Percentiles rank a stretch among this genome's conserved stretches.
Evolutionary conservation across 2,888 invertebrate genomes (phyloP).

Genomic region (Peribatodes rhomboidaria): DNA sequence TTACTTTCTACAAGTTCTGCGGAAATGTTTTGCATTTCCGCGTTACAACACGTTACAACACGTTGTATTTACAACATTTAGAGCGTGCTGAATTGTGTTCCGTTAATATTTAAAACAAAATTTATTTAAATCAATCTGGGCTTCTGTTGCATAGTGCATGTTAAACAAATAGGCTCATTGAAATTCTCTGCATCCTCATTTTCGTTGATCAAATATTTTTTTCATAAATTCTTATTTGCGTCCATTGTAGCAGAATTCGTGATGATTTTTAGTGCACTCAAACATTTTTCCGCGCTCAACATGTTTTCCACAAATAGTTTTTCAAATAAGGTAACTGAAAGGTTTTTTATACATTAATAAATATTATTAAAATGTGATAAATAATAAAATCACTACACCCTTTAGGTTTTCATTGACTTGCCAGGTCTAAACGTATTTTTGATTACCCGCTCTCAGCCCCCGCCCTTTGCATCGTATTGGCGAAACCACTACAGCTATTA

Average conservation of each 20-base stretch:
- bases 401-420: slow-evolving; percentile 30
- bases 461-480: slow-evolving; percentile 36
- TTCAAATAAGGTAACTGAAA: too few relatives aligned
- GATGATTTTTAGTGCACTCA: neutral
- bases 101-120: neutral
- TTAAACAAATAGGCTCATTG: slow-evolving; percentile 18
- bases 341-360: too few relatives aligned
- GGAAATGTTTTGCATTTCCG: too few relatives aligned
- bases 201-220: slow-evolving; percentile 13
- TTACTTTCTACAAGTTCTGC: too few relatives aligned
- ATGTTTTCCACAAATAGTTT: neutral
- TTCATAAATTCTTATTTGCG: neutral
- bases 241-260: slow-evolving; percentile 2
- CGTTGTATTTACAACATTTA: too few relatives aligned
- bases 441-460: slow-evolving; percentile 24
- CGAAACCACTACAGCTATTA: slow-evolving; percentile 49
- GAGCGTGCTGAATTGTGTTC: neutral
- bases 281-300: neutral
- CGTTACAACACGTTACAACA: too few relatives aligned
- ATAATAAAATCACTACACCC: too few relatives aligned
- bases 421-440: slow-evolving; percentile 19
- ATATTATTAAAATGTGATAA: too few relatives aligned
- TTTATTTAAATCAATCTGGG: neutral
- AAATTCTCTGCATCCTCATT: slow-evolving; percentile 4
- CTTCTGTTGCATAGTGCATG: neutral